Evolutionary conservation across 2,113 vertebrate species (phyloP).

Genomic region (Perca fluviatilis): DNA sequence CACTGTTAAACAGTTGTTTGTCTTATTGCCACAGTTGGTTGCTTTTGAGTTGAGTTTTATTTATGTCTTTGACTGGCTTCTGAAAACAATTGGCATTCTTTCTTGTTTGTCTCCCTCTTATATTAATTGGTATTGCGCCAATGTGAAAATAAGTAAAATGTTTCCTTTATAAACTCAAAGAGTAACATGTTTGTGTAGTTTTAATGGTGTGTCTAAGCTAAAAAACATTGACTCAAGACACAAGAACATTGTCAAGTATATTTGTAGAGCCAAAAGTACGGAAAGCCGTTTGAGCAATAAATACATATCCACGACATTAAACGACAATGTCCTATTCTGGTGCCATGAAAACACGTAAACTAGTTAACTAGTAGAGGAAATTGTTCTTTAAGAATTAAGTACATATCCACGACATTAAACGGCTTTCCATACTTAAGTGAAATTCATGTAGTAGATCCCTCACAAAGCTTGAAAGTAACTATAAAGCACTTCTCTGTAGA

Average conservation of each 20-base stretch:
- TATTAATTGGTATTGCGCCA: neutral
- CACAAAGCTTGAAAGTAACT: conserved; percentile 13
- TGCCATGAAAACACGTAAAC: no score
- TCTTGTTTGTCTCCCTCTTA: neutral
- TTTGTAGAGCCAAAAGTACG: neutral
- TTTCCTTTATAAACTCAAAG: conserved; percentile 25
- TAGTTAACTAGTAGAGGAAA: no score
- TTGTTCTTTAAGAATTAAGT: no score
- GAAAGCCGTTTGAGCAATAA: no score
- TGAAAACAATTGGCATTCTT: neutral
- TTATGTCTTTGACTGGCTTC: neutral
- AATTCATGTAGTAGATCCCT: conserved; percentile 24
- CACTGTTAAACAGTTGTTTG: conserved; percentile 1
- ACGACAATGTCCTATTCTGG: no score
- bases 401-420: no score
- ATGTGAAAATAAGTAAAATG: neutral
- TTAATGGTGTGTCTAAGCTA: conserved; percentile 16
- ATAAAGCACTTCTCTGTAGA: conserved; percentile 1
- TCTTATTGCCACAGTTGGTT: conserved; percentile 7
- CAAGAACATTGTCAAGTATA: conserved; percentile 19
- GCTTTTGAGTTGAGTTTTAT: neutral
- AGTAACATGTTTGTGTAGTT: conserved; percentile 11
- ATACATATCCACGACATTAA: no score
- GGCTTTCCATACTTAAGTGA: neutral
- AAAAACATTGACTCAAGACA: neutral